Percentiles rank a stretch among this genome's conserved stretches.
phyloP scores from a whole-genome alignment of 2,113 vertebrate genomes.

The Otolemur garnettii region DNA sequence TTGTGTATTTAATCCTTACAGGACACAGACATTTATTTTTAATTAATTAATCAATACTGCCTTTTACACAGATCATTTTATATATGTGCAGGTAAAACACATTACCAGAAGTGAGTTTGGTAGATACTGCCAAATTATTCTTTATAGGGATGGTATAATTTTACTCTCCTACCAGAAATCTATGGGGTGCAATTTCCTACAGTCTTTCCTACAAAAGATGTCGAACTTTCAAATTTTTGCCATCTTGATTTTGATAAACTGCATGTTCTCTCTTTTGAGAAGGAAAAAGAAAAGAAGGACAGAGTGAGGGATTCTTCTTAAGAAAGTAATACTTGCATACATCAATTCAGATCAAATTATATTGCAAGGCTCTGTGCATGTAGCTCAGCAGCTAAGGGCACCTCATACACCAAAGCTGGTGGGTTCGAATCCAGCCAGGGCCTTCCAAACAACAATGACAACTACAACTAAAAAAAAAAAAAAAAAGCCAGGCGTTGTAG shows the following conservation, averaged over 20 bases:
- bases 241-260: constrained; percentile 1
- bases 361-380: neutral
- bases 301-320: neutral
- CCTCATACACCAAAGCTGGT: too few species aligned
- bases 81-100: constrained; percentile 15
- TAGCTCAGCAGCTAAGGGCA: too few species aligned
- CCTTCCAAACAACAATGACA: too few species aligned
- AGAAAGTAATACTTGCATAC: neutral
- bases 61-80: neutral
- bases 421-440: too few species aligned
- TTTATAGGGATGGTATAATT: neutral
- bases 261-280: neutral
- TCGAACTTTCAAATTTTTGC: neutral
- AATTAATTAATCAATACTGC: neutral
- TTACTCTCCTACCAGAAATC: neutral
- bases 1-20: constrained; percentile 1
- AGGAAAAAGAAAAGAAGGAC: neutral
- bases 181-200: neutral
- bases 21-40: neutral
- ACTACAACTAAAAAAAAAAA: too few species aligned
- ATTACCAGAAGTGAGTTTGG: neutral
- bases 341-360: neutral
- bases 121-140: neutral
- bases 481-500: too few species aligned
- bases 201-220: constrained; percentile 19